Evolutionary conservation across 2,113 vertebrate species (phyloP).

Genomic region (Romanogobio albipinnatus): DNA sequence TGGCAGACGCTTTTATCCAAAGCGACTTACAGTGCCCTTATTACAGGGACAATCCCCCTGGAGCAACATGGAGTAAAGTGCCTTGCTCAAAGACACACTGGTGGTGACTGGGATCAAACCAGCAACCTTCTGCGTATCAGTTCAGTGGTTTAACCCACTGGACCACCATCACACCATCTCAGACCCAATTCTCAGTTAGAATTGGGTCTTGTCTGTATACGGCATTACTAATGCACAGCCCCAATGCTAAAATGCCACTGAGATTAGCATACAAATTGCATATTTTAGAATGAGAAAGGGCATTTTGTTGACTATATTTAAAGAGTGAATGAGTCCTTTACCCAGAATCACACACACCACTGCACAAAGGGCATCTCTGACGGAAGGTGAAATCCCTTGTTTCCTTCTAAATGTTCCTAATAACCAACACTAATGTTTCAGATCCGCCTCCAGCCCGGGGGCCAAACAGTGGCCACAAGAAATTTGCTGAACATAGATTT

Average conservation of each 20-base stretch:
- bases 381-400: conserved; percentile 23
- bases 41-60: too few relatives aligned
- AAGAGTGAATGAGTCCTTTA: conserved; percentile 5
- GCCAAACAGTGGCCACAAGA: conserved; percentile 12
- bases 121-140: too few relatives aligned
- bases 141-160: too few relatives aligned
- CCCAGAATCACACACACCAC: not conserved
- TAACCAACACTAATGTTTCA: conserved; percentile 33
- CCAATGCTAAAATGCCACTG: conserved; percentile 21
- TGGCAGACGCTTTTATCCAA: too few relatives aligned
- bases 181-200: too few relatives aligned
- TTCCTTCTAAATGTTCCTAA: conserved; percentile 37
- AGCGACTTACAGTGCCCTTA: too few relatives aligned
- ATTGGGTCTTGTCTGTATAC: conserved; percentile 15
- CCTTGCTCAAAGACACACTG: too few relatives aligned
- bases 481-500: conserved; percentile 11
- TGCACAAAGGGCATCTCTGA: conserved; percentile 30
- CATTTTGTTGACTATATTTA: not conserved
- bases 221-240: not conserved
- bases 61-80: too few relatives aligned
- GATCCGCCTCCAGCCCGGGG: not conserved
- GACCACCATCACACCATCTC: too few relatives aligned
- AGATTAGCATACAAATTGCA: conserved; percentile 35
- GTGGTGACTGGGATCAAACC: too few relatives aligned
- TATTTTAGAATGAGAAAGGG: conserved; percentile 20